Percentiles rank a stretch among this genome's conserved stretches.
phyloP scores from a whole-genome alignment of 1,140 invertebrate genomes.

The Sweltsa coloradensis region DNA sequence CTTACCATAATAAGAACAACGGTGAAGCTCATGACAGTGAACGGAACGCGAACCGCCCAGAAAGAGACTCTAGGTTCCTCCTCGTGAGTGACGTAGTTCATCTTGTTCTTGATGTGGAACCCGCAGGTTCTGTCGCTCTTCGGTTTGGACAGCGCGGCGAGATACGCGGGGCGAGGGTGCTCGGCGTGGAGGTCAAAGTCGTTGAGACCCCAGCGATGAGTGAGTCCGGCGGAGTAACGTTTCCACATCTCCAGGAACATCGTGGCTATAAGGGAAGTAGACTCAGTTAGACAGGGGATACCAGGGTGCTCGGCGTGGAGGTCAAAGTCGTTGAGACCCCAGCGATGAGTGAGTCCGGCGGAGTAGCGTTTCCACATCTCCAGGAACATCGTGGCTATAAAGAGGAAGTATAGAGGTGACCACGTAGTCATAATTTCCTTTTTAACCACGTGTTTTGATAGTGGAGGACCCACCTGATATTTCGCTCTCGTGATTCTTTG shows the following conservation, averaged over 20 bases:
- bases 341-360: neutral
- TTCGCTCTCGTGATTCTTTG: too few relatives aligned
- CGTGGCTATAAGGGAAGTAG: neutral
- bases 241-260: neutral
- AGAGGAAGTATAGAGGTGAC: too few relatives aligned
- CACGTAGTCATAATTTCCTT: too few relatives aligned
- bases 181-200: neutral
- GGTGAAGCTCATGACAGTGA: neutral
- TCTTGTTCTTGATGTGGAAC: neutral
- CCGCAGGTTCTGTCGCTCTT: too few relatives aligned
- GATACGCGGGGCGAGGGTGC: constrained; percentile 1
- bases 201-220: neutral
- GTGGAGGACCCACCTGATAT: too few relatives aligned
- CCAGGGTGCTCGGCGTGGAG: neutral
- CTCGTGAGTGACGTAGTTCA: neutral
- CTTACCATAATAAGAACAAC: neutral
- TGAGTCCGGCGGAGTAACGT: neutral
- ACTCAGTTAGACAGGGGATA: too few relatives aligned
- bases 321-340: neutral
- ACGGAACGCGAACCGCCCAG: neutral
- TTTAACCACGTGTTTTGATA: too few relatives aligned
- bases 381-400: neutral
- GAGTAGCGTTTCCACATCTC: neutral
- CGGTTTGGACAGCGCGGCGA: neutral
- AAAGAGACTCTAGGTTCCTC: neutral